Conservation (phyloP, 2,797 vertebrate genomes). For the Pagetopsis macropterus region DNA sequence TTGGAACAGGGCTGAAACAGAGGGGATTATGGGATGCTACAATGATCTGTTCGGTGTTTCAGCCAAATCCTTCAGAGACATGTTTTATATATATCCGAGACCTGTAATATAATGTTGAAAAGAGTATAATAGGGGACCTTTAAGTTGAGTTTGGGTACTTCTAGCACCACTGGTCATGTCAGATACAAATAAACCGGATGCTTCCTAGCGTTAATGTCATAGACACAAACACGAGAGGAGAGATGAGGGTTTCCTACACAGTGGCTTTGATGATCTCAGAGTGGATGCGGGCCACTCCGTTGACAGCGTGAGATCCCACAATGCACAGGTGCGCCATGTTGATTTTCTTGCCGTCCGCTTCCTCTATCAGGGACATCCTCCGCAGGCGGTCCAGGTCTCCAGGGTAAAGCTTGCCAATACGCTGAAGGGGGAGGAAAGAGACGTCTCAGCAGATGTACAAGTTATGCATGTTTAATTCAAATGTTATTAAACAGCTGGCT, state of each 20-base stretch:
- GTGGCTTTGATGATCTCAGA: constrained; percentile 93
- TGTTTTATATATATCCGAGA: no score
- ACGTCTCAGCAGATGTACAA: background rate
- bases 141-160: background rate
- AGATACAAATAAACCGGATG: background rate
- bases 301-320: constrained; percentile 92
- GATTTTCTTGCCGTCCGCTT: constrained; percentile 89
- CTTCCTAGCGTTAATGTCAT: background rate
- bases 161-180: background rate
- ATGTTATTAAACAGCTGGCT: no score
- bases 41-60: no score
- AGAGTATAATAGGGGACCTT: no score
- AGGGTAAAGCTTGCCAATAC: constrained; percentile 83
- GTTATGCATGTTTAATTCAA: no score
- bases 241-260: constrained; percentile 79
- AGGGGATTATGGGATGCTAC: no score
- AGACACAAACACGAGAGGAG: no score
- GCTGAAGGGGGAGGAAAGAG: constrained; percentile 71
- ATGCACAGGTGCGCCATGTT: constrained; percentile 98
- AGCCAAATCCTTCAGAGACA: no score
- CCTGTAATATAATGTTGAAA: no score
- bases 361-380: constrained; percentile 94
- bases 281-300: constrained; percentile 94
- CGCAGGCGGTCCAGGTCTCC: constrained; percentile 87
- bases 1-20: no score